These are phyloP conservation scores for Protodeltote pygarga DNA, from an alignment of 2,888 invertebrate species.

Conservation along the genomic window DNA sequence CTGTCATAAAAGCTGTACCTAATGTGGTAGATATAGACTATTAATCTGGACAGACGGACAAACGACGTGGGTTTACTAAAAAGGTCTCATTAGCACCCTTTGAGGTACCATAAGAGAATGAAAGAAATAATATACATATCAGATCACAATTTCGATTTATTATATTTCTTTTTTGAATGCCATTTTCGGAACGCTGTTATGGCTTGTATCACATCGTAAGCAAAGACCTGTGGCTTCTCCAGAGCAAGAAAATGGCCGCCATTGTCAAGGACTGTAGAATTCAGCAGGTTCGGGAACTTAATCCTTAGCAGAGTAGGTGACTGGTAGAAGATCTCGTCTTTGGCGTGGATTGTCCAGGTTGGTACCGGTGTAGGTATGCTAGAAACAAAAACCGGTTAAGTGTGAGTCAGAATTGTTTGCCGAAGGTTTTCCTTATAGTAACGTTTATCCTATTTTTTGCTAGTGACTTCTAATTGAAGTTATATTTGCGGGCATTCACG, in stretches of 20 bases:
- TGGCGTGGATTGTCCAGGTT: slow-evolving; percentile 89
- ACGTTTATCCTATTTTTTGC: too few species aligned
- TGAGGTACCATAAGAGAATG: too few species aligned
- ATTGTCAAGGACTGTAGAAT: slow-evolving; percentile 84
- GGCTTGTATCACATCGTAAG: slow-evolving; percentile 86
- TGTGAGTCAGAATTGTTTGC: too few species aligned
- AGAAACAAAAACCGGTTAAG: slow-evolving; percentile 28
- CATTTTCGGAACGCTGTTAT: slow-evolving; percentile 17
- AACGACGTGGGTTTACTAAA: too few species aligned
- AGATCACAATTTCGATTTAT: background rate
- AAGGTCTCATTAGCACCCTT: too few species aligned
- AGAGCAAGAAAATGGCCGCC: slow-evolving; percentile 95
- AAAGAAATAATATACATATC: too few species aligned
- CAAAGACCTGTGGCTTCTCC: slow-evolving; percentile 89
- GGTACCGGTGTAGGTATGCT: slow-evolving; percentile 86
- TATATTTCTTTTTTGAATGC: background rate
- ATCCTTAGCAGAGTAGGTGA: slow-evolving; percentile 85
- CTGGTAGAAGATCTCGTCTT: slow-evolving; percentile 87
- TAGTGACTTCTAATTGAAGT: too few species aligned
- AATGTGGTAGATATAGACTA: too few species aligned
- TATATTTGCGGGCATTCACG: too few species aligned
- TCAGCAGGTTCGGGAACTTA: slow-evolving; percentile 88
- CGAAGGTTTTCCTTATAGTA: too few species aligned
- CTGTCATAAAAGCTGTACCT: too few species aligned
- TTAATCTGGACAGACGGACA: too few species aligned